Percentiles rank a stretch among this genome's conserved stretches.
Evolutionary conservation across 2,113 vertebrate genomes (phyloP).

Genomic region (Phyllostomus hastatus): DNA sequence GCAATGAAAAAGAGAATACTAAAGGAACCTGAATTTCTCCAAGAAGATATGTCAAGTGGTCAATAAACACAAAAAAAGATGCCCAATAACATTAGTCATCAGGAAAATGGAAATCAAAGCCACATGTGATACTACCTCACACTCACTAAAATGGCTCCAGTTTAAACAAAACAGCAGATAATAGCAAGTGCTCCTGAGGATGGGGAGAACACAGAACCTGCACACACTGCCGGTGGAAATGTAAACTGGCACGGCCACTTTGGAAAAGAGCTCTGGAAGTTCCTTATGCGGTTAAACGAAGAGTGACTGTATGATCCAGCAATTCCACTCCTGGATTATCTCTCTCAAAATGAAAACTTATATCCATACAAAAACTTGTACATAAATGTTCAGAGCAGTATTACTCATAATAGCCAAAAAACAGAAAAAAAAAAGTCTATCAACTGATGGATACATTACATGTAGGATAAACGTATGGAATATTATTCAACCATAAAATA

Average conservation of each 20-base stretch:
- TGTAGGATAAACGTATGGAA: background rate
- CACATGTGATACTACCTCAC: background rate
- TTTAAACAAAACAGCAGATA: background rate
- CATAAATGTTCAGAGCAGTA: background rate
- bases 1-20: background rate
- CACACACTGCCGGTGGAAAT: background rate
- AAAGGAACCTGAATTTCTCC: background rate
- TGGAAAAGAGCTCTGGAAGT: background rate
- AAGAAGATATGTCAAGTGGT: background rate
- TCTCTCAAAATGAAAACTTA: background rate
- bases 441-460: background rate
- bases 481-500: background rate
- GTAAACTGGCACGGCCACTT: background rate
- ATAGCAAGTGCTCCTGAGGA: background rate
- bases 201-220: background rate
- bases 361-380: background rate
- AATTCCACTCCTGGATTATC: background rate
- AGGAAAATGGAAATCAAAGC: constrained; percentile 3
- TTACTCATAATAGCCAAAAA: background rate
- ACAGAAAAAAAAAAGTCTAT: background rate
- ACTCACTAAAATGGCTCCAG: background rate
- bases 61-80: background rate
- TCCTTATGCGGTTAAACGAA: background rate
- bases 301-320: background rate
- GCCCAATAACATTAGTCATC: background rate